phyloP scores from a whole-genome alignment of 2,797 vertebrate genomes.

The Alcedo atthis region DNA sequence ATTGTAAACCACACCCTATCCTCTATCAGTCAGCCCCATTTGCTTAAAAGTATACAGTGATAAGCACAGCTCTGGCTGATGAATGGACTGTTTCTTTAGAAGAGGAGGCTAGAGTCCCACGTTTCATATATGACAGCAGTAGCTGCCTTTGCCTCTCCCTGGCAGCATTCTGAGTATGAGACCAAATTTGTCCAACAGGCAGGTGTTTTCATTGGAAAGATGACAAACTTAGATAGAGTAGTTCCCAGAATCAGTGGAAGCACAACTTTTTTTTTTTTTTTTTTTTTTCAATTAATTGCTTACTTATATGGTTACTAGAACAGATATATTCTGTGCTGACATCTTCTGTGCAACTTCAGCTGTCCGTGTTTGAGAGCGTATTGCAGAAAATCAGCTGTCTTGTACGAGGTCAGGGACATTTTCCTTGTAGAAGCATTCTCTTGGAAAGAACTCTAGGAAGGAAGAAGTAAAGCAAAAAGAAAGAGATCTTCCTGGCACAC shows the following conservation, averaged over 20 bases:
- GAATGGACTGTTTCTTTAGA: constrained; percentile 35
- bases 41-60: constrained; percentile 18
- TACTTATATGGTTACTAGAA: background rate
- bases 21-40: constrained; percentile 8
- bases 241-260: background rate
- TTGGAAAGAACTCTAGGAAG: constrained; percentile 46
- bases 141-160: constrained; percentile 2
- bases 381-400: background rate
- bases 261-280: background rate
- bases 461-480: constrained; percentile 61
- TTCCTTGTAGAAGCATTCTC: constrained; percentile 21
- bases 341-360: background rate
- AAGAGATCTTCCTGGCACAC: constrained; percentile 39
- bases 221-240: background rate
- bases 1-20: constrained; percentile 47
- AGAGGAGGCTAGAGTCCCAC: background rate
- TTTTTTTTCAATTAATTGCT: background rate
- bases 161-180: background rate
- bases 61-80: constrained; percentile 34
- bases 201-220: background rate
- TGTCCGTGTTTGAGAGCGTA: background rate
- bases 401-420: fast-evolving
- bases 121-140: background rate
- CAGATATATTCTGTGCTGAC: background rate
- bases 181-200: constrained; percentile 1